Base-by-base conservation (phyloP, 2,888 invertebrate genomes). In the Eupeodes latifasciatus region DNA sequence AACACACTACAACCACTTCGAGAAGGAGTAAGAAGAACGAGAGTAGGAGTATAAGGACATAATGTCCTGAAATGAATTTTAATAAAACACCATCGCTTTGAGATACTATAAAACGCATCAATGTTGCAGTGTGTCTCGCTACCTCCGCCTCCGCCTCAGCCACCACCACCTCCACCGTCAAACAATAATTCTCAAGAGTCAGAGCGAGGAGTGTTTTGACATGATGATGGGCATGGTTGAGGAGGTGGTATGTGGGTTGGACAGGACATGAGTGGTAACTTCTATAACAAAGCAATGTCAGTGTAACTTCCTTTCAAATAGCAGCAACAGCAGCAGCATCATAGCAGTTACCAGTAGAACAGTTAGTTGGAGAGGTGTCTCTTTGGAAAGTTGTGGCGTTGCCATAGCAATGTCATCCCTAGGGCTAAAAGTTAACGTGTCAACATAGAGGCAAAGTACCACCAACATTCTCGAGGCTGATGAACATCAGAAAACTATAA, bases 21-120 rank as follows among this genome's bases (percentile, higher is more conserved):
- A 10, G 36, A 14, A 16, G 36, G 2, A 19, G 57, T 9, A 36
- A 0, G 19, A 12, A 40, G 40, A 27, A 27, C 27, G 27, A 27
- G 40, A 40, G 40, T 9, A 40, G 40, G 40, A 40, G 4, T 40
- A 40, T 10, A 47, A 12, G 74, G 47, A 47, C 74, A 72, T 62
- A 69, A 75, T 78, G 74, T 75, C 81, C 81, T 82, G 80, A 87
- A 88, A 88, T 88, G 87, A 88, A 84, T 88, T 88, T 88, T 88
- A 85, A 84, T 88, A 88, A 78, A 84, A 84, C 77, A 84, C 84
- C 72, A 79, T 53, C 44, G 74, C 61, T 77, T 74, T 59, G 78
- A 34, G 66, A 76, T 66, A 66, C 47, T 62, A 2, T 27, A 55
- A 51, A 84, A 84, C 84, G 87, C 85, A 88, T 85, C 81, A 84